Conservation (phyloP, 2,113 vertebrate species). For the Phodopus roborovskii region DNA sequence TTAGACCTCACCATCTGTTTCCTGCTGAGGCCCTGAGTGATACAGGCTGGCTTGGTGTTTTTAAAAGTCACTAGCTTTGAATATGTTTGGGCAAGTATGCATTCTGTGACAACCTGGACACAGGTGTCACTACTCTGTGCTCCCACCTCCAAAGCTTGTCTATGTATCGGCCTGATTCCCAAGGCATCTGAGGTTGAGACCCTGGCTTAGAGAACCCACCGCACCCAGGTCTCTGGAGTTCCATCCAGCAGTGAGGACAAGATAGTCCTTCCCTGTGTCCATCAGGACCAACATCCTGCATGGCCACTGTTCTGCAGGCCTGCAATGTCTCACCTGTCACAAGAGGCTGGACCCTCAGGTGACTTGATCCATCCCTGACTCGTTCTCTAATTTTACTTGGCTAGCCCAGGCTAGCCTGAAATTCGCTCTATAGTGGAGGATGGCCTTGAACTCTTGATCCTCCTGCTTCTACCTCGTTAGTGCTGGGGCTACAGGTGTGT, state of each 20-base stretch:
- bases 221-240: background rate
- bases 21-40: conserved; percentile 13
- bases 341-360: background rate
- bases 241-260: too few relatives aligned
- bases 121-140: fast-evolving
- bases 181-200: background rate
- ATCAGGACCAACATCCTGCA: background rate
- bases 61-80: conserved; percentile 49
- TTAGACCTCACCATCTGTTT: conserved; percentile 67
- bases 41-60: background rate
- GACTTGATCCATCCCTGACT: background rate
- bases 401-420: background rate
- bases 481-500: too few relatives aligned
- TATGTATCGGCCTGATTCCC: background rate
- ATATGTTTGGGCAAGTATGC: background rate
- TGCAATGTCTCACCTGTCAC: background rate
- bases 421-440: background rate
- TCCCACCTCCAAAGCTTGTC: background rate
- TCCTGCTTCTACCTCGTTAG: background rate
- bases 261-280: background rate
- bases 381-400: background rate
- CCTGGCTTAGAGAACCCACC: background rate
- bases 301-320: background rate
- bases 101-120: background rate
- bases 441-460: background rate